A percentile compares a stretch with the other conserved stretches of the same genome.
Conservation (phyloP, 2,888 invertebrate species). For the Lepetodrilus schrolli region DNA sequence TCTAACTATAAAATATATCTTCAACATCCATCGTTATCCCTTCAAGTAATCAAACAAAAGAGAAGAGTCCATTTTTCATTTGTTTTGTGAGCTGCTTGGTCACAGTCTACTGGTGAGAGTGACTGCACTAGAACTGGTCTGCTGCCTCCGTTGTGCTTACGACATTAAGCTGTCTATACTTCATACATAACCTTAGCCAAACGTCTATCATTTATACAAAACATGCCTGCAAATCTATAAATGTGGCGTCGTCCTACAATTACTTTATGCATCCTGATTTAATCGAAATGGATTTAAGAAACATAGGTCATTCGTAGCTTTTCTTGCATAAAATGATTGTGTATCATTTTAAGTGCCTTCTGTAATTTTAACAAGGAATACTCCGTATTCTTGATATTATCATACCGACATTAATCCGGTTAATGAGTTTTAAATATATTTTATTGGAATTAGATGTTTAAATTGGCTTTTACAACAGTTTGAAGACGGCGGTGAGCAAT, state of each 20-base stretch:
- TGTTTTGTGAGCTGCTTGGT: not conserved
- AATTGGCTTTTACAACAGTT: too few species aligned
- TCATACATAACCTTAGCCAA: not conserved
- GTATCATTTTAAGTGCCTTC: too few species aligned
- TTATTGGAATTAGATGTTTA: too few species aligned
- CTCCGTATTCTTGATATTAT: too few species aligned
- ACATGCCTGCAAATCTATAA: slow-evolving; percentile 21
- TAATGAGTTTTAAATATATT: too few species aligned
- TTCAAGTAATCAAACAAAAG: slow-evolving; percentile 11
- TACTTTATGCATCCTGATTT: not conserved
- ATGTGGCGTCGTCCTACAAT: not conserved
- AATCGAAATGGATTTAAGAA: not conserved
- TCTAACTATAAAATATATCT: not conserved
- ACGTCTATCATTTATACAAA: slow-evolving; percentile 5
- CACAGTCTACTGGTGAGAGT: slow-evolving; percentile 2
- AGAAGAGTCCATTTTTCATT: not conserved
- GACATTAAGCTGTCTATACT: slow-evolving; percentile 18
- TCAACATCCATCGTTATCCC: not conserved
- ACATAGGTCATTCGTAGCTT: too few species aligned
- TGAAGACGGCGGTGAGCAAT: too few species aligned
- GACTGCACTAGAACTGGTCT: not conserved
- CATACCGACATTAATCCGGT: too few species aligned
- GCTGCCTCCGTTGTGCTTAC: not conserved
- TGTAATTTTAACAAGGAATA: too few species aligned
- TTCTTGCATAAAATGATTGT: too few species aligned